phyloP scores from a whole-genome alignment of 92 coral and sea anemone species.

The Chrysogorgia sp. region DNA sequence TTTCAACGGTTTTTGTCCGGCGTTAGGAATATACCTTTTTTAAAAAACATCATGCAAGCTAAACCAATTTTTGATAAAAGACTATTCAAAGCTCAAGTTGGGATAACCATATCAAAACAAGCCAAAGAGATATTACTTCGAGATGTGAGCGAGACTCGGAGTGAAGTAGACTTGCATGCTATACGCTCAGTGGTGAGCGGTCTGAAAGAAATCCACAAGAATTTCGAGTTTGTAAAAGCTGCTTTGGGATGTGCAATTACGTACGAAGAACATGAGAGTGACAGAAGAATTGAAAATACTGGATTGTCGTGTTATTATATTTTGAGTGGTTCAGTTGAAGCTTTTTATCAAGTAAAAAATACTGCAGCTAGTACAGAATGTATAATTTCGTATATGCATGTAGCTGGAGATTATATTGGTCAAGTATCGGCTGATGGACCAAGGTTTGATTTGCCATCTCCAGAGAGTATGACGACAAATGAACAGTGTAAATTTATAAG shows the following conservation, averaged over 20 bases:
- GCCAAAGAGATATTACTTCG: conserved; percentile 62
- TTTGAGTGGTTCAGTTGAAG: conserved; percentile 87
- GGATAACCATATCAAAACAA: conserved; percentile 81
- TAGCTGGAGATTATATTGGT: conserved; percentile 93
- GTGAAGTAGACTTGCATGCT: conserved; percentile 64
- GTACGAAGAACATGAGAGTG: conserved; percentile 76
- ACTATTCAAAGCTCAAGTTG: conserved; percentile 91
- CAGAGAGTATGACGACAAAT: conserved; percentile 73
- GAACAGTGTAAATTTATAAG: conserved; percentile 82
- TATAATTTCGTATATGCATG: conserved; percentile 81
- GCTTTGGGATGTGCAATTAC: conserved; percentile 79
- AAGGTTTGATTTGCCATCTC: conserved; percentile 84
- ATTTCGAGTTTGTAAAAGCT: conserved; percentile 77
- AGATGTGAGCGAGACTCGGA: conserved; percentile 56
- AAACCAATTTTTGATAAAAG: conserved; percentile 97
- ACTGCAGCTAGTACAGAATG: conserved; percentile 41
- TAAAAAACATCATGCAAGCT: conserved; percentile 44
- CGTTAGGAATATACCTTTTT: too few species aligned
- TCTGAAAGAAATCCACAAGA: conserved; percentile 83
- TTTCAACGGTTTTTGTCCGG: too few species aligned
- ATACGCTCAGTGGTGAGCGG: conserved; percentile 84
- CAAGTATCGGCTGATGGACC: conserved; percentile 86
- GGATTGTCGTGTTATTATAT: conserved; percentile 85
- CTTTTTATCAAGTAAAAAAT: conserved; percentile 71
- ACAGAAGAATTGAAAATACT: conserved; percentile 63